These are phyloP conservation scores for Hiodon tergisus DNA, from an alignment of 2,113 vertebrate species.

Conservation along the genomic window DNA sequence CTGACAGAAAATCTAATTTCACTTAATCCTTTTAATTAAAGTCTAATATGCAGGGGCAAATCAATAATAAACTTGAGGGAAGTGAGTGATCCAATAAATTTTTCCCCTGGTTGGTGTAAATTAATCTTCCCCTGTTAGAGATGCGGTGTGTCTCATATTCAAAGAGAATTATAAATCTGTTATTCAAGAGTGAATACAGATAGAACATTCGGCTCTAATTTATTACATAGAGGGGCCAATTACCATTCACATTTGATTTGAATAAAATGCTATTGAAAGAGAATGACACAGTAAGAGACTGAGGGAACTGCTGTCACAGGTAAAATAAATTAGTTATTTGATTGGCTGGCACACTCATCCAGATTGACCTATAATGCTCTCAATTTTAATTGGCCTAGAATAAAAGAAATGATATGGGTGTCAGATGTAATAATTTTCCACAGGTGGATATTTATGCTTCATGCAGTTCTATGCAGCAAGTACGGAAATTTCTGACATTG, in stretches of 20 bases:
- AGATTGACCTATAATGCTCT: too few relatives aligned
- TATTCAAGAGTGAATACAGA: neutral
- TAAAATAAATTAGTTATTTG: too few relatives aligned
- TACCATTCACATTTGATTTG: neutral
- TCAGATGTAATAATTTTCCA: too few relatives aligned
- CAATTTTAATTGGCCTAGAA: too few relatives aligned
- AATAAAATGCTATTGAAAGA: neutral
- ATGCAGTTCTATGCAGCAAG: too few relatives aligned
- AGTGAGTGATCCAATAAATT: slow-evolving; percentile 12
- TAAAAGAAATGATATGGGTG: too few relatives aligned
- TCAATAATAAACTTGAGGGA: slow-evolving; percentile 3
- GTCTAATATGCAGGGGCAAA: slow-evolving; percentile 4
- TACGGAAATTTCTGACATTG: too few relatives aligned
- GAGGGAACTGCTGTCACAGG: neutral
- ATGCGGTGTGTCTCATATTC: neutral
- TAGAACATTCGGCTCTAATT: neutral
- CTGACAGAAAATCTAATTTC: neutral
- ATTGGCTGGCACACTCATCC: too few relatives aligned
- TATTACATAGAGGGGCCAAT: neutral
- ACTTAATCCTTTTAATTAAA: slow-evolving; percentile 20
- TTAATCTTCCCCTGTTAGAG: neutral
- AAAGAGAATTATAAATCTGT: neutral
- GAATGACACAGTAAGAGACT: neutral
- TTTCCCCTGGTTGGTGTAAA: neutral
- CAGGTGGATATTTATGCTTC: too few relatives aligned